Evolutionary conservation across 2,797 vertebrate genomes (phyloP), one percentile per base, ranked within the genome.

Genomic region (Myotis planiceps): DNA sequence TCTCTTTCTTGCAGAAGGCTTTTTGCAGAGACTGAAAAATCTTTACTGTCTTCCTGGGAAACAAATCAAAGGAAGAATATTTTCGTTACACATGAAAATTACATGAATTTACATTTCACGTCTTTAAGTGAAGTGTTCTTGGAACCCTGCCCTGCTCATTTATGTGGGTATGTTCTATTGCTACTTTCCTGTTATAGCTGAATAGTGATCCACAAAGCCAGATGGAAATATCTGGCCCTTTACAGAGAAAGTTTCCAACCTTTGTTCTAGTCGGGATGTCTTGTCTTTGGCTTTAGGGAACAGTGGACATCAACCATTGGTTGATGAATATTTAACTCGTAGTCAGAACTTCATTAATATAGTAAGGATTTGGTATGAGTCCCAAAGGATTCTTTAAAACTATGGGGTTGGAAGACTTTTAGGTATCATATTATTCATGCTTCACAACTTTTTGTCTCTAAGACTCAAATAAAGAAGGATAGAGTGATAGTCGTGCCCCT

Each of bases 281-380:
- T 90, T 74, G 1, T 87, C 69, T 83, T 72, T 88, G 63, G 32
- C 19, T 39, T 47, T 23, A 63, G 71, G 25, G 29, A 1, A 16
- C 21, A 42, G 32, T 92, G 27, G 29, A 8, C 39, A 63, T 16
- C 16, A 65, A 23, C 55, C 2, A 13, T 78, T 91, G 86, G 14
- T 82, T 74, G 55, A 69, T 85, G 63, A 86, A 47, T 94, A 66
- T 86, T 92, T 75, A 25, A 42, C 49, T 84, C 68, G 14, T 75
- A 21, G 9, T 93, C 92, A 88, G 51, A 83, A 74, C 60, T 63
- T 85, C 34, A 34, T 66, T 89, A 92, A 58, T 34, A 18, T 47
- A 27, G 3, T 42, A 68, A 89, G 34, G 45, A 27, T 88, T 68
- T 84, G 32, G 3, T 74, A 23, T 68, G 76, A 29, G 65, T 68